These are phyloP conservation scores for Drosophila lacertosa DNA, from an alignment of 1,140 invertebrate species.

Conservation along the genomic window DNA sequence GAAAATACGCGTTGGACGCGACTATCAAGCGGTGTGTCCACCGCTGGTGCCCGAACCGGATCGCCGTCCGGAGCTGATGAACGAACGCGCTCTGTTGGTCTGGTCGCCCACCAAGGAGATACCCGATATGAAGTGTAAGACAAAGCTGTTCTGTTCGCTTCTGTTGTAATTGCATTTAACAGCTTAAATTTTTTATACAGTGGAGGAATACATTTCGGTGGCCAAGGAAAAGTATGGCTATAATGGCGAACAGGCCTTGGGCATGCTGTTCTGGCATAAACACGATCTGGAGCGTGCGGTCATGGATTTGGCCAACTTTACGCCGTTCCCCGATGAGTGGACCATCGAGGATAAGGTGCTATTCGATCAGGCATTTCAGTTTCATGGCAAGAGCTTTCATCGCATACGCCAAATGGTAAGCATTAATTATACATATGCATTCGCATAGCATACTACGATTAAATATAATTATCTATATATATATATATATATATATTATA, in stretches of 20 bases:
- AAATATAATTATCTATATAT: neutral
- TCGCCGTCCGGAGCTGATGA: constrained; percentile 86
- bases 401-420: constrained; percentile 98
- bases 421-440: no score
- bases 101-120: constrained; percentile 97
- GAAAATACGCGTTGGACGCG: constrained; percentile 96
- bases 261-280: constrained; percentile 99
- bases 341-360: constrained; percentile 98
- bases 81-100: constrained; percentile 95
- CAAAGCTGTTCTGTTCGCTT: neutral
- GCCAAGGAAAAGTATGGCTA: constrained; percentile 99
- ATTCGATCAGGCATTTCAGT: constrained; percentile 99
- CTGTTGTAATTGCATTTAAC: no score
- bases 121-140: constrained; percentile 92
- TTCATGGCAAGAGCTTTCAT: constrained; percentile 99
- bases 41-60: constrained; percentile 88
- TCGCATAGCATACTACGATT: no score
- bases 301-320: constrained; percentile 97
- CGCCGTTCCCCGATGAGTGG: constrained; percentile 99
- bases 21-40: constrained; percentile 96
- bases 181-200: constrained; percentile 84
- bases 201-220: constrained; percentile 96
- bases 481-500: constrained; percentile 73
- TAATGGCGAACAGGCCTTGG: constrained; percentile 98
- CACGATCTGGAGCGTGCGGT: constrained; percentile 97